phyloP scores from a whole-genome alignment of 2,797 vertebrate species.

The Saxicola maurus region DNA sequence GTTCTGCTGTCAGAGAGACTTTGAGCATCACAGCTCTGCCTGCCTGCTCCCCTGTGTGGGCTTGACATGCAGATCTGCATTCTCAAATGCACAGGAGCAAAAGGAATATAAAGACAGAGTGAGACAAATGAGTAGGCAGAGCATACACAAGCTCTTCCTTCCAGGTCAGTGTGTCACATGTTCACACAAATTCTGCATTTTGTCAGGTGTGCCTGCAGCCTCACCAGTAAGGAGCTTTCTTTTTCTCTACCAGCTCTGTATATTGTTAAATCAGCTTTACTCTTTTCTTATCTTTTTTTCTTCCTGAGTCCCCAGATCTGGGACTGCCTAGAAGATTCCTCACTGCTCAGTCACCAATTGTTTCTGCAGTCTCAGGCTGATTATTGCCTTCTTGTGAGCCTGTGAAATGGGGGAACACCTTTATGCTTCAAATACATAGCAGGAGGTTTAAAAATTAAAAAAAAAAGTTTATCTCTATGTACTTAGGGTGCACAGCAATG shows the following conservation, averaged over 20 bases:
- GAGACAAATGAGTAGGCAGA: not conserved
- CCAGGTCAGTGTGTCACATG: accelerated
- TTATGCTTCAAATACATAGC: not conserved
- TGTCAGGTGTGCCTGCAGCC: not conserved
- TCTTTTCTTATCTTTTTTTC: not conserved
- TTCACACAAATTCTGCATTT: not conserved
- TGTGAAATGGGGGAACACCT: accelerated
- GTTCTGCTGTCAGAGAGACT: not conserved
- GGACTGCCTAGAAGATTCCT: not conserved
- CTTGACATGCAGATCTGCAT: not conserved
- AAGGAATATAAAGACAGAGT: not conserved
- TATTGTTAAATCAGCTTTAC: not conserved
- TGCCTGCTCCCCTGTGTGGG: not conserved
- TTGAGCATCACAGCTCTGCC: accelerated
- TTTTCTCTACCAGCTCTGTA: not conserved
- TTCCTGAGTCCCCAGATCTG: not conserved
- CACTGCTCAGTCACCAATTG: accelerated
- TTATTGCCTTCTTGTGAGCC: not conserved
- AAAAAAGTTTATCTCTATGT: accelerated
- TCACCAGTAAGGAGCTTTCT: not conserved
- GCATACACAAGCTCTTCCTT: not conserved
- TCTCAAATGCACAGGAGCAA: not conserved
- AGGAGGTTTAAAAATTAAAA: accelerated
- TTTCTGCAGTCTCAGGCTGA: accelerated
- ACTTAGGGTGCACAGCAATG: not conserved